Evolutionary conservation across 1,140 invertebrate species (phyloP).

Genomic region (Hirudo medicinalis): DNA sequence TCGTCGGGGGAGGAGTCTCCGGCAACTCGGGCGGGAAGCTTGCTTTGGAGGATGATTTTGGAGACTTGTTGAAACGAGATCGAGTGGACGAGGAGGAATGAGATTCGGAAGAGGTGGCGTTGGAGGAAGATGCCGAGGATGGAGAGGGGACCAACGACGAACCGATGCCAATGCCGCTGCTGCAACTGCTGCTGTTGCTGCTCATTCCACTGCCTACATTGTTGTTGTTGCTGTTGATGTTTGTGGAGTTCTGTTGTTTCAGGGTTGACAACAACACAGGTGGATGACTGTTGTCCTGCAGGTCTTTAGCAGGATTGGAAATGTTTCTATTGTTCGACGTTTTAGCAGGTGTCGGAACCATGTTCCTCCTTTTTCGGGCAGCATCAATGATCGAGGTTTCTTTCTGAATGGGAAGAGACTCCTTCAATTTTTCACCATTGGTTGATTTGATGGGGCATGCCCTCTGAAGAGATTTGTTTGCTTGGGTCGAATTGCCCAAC

Average conservation of each 20-base stretch:
- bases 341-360: background rate
- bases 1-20: background rate
- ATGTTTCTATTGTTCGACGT: too few species aligned
- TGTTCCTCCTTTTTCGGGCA: background rate
- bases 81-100: background rate
- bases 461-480: too few species aligned
- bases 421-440: too few species aligned
- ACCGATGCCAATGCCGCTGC: background rate
- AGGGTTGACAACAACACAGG: too few species aligned
- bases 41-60: background rate
- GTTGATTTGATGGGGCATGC: too few species aligned
- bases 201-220: background rate
- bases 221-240: slow-evolving; percentile 6
- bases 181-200: slow-evolving; percentile 8
- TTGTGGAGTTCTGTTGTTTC: background rate
- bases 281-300: too few species aligned
- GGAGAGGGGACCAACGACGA: background rate
- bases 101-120: background rate
- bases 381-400: background rate
- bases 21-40: background rate
- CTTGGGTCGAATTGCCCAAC: too few species aligned
- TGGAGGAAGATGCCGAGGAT: background rate
- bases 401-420: background rate
- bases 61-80: background rate
- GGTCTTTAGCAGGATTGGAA: too few species aligned